Conservation (phyloP, 2,113 vertebrate species). For the Leuciscus idus region DNA sequence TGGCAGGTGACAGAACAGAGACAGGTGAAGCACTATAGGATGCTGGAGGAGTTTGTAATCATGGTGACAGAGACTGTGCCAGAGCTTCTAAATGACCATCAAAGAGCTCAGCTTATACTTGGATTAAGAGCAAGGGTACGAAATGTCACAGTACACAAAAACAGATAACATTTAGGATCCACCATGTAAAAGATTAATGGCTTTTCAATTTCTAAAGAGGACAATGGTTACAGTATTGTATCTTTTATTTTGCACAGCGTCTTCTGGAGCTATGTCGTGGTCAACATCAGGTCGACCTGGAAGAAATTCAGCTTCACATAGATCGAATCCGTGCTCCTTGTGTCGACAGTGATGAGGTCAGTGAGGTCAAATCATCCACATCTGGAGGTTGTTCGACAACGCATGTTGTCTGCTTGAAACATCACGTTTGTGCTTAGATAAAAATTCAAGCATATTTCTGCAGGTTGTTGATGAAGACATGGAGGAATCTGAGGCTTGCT, state of each 20-base stretch:
- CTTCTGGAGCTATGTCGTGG: slow-evolving; percentile 74
- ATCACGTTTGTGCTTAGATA: background rate
- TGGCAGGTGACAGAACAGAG: slow-evolving; percentile 76
- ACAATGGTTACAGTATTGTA: background rate
- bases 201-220: background rate
- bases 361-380: slow-evolving; percentile 30
- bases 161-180: background rate
- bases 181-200: background rate
- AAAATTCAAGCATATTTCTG: background rate
- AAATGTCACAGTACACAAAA: background rate
- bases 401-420: background rate
- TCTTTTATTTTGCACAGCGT: slow-evolving; percentile 57
- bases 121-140: slow-evolving; percentile 82
- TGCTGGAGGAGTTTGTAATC: slow-evolving; percentile 76
- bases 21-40: slow-evolving; percentile 72
- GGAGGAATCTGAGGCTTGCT: slow-evolving; percentile 69
- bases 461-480: slow-evolving; percentile 62
- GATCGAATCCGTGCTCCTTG: slow-evolving; percentile 62
- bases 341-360: slow-evolving; percentile 40
- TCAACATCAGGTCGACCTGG: slow-evolving; percentile 51
- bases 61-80: slow-evolving; percentile 73
- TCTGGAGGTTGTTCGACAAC: background rate
- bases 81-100: slow-evolving; percentile 76
- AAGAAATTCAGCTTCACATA: slow-evolving; percentile 64
- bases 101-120: slow-evolving; percentile 79